Evolutionary conservation across 30 jellyfish, hydroid and myxozoan genomes (phyloP).

Genomic region (Aurelia coerulea): DNA sequence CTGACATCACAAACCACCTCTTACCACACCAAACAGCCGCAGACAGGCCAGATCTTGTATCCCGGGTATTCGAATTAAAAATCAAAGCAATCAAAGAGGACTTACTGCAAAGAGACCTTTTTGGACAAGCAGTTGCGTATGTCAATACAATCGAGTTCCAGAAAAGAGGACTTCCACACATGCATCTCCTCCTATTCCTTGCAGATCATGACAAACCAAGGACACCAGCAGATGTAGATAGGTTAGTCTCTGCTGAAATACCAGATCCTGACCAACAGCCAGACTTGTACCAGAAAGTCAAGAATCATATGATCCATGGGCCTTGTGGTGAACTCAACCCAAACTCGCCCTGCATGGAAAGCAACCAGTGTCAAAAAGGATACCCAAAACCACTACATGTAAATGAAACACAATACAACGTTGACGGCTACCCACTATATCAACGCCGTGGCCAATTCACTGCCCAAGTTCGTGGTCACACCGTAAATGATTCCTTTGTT

Average conservation of each 20-base stretch:
- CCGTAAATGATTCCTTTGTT: constrained; percentile 43
- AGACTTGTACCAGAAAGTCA: neutral
- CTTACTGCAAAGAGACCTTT: neutral
- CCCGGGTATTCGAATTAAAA: constrained; percentile 33
- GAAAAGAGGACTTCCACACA: constrained; percentile 40
- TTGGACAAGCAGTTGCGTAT: constrained; percentile 44
- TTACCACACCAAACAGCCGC: neutral
- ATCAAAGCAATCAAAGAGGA: constrained; percentile 21
- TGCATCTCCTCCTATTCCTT: neutral
- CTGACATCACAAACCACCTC: constrained; percentile 2
- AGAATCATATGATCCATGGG: neutral
- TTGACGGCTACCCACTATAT: constrained; percentile 72
- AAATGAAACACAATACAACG: constrained; percentile 2
- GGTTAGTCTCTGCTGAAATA: constrained; percentile 7
- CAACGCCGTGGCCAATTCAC: constrained; percentile 52
- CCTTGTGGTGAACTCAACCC: neutral
- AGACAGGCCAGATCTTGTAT: constrained; percentile 52
- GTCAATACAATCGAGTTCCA: constrained; percentile 53
- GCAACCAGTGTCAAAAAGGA: too few relatives aligned
- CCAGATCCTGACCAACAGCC: constrained; percentile 1
- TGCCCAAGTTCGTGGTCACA: neutral
- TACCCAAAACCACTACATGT: neutral
- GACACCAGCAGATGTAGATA: neutral
- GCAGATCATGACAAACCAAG: neutral
- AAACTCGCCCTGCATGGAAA: too few relatives aligned